A percentile compares a stretch with the other conserved stretches of the same genome.
These are phyloP conservation scores for Poecile montanus DNA, from an alignment of 2,797 vertebrate species.

Conservation along the genomic window DNA sequence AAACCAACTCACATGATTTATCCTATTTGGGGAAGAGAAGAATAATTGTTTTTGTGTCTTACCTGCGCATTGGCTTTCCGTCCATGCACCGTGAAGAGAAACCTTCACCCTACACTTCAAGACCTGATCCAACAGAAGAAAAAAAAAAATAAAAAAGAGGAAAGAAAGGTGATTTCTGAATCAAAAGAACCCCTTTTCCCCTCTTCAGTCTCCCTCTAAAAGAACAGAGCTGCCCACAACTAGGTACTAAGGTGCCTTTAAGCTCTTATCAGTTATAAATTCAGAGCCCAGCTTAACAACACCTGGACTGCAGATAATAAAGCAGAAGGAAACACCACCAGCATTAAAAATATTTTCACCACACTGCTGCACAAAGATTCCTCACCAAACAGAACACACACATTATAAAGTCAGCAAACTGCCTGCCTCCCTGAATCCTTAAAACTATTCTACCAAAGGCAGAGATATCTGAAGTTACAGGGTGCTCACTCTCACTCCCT, in stretches of 20 bases:
- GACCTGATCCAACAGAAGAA: slow-evolving; percentile 27
- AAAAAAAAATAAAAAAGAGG: background rate
- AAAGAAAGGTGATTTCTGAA: background rate
- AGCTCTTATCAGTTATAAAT: background rate
- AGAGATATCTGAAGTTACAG: background rate
- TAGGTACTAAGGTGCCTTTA: background rate
- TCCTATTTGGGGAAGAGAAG: background rate
- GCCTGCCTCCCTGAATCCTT: background rate
- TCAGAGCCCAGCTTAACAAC: background rate
- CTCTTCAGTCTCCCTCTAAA: background rate
- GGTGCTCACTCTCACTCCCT: background rate
- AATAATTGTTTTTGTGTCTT: slow-evolving; percentile 20
- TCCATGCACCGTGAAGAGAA: slow-evolving; percentile 90
- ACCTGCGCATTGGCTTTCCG: slow-evolving; percentile 97
- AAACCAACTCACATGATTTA: background rate
- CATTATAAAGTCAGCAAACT: background rate
- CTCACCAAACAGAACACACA: background rate
- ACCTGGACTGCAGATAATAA: background rate
- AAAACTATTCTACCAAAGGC: background rate
- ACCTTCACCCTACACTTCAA: slow-evolving; percentile 71
- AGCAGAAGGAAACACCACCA: background rate
- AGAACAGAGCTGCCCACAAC: background rate
- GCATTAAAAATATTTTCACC: background rate
- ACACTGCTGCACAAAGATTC: background rate
- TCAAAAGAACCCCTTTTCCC: slow-evolving; percentile 5